Evolutionary conservation across 2,888 invertebrate species (phyloP).

Genomic region (Ectobius pallidus): DNA sequence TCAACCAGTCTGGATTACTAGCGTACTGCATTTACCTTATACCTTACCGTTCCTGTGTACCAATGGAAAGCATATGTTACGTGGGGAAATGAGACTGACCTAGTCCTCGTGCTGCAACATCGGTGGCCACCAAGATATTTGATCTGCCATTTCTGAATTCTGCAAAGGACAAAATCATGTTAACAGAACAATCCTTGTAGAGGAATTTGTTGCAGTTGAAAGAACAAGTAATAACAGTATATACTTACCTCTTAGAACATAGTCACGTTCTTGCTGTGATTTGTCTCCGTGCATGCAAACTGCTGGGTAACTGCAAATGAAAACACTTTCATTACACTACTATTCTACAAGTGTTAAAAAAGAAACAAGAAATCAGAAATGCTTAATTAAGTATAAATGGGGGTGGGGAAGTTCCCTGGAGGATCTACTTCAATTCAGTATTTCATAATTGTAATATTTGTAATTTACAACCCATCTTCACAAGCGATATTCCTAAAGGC

Average conservation of each 20-base stretch:
- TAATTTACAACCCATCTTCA: too few species aligned
- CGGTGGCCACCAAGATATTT: constrained; percentile 93
- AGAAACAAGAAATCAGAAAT: too few species aligned
- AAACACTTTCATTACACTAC: too few species aligned
- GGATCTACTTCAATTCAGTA: too few species aligned
- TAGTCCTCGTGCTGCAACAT: constrained; percentile 95
- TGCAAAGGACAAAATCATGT: constrained; percentile 47
- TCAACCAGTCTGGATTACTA: constrained; percentile 42
- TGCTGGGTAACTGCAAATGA: constrained; percentile 63
- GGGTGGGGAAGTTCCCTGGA: too few species aligned
- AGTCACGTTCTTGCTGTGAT: constrained; percentile 92
- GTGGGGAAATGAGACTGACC: constrained; percentile 69
- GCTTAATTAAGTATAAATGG: too few species aligned
- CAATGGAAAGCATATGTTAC: constrained; percentile 44
- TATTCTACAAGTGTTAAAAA: too few species aligned
- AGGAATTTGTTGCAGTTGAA: too few species aligned
- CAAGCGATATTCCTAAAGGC: too few species aligned
- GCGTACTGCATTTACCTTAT: constrained; percentile 30
- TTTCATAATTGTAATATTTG: too few species aligned
- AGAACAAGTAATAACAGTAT: too few species aligned
- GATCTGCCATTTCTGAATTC: constrained; percentile 89
- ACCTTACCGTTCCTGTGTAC: constrained; percentile 11
- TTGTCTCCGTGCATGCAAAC: constrained; percentile 95
- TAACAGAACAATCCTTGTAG: too few species aligned
- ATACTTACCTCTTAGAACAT: constrained; percentile 69